Base-by-base conservation (phyloP, 2,888 invertebrate genomes). In the Phaonia tiefii region DNA sequence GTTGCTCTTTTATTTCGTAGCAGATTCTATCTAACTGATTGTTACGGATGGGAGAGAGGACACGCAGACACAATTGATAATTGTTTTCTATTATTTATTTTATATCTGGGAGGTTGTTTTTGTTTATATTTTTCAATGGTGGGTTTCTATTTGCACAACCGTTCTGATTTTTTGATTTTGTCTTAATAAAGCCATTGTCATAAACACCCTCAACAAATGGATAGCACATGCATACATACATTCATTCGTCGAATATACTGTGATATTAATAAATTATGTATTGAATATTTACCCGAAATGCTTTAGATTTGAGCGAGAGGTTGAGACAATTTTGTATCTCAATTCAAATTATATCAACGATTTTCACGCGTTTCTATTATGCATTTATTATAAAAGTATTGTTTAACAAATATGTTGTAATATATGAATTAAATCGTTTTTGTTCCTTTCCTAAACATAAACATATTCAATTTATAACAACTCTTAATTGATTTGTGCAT, bases 91-190 rank as follows among this genome's bases (percentile, higher is more conserved):
- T 60, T 60, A 63, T 42, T 63, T 63, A 13, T 42, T 42, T 63
- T 42, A 8, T 42, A 63, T 63, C 20, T 63, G 63, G 63, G 22
- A 63, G 42, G 20, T n/a, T n/a, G n/a, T 17, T 15, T 65, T 46
- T 66, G 13, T 44, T 70, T 5, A 49, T 56, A 76, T 73, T 63
- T 80, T 76, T 67, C 65, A 76, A 78, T 78, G 77, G 77, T 81
- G 80, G 42, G 63, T 63, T 81, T 75, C 39, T 31, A 71, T 81
- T 81, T 81, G 42, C 75, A 81, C 63, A 56, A 70, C 63, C 72
- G 75, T 79, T 66, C n/a, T 72, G 46, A 11, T n/a, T n/a, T n/a
- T 49, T 56, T 74, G 20, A 0, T 42, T 60, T 63, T 63, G 63
- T 20, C 42, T 39, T 63, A 63, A 63, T 63, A 42, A 63, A 63